Percentiles rank a stretch among this genome's conserved stretches.
These are phyloP conservation scores for Acrossocheilus wenchowensis DNA, from an alignment of 2,797 vertebrate genomes.

Conservation along the genomic window DNA sequence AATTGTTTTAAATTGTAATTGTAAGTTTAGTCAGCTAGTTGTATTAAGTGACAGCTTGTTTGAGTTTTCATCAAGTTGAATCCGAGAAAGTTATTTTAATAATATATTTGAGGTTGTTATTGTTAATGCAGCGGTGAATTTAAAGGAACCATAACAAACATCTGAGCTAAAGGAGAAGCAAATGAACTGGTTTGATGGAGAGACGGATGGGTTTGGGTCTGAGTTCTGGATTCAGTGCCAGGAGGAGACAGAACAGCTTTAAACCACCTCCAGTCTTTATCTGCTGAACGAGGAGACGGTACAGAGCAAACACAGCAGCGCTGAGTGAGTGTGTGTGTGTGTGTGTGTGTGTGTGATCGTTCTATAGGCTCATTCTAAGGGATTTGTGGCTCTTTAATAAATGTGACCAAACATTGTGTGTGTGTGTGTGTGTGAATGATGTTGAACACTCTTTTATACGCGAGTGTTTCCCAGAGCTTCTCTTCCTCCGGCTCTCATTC, in stretches of 20 bases:
- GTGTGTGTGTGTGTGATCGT: background rate
- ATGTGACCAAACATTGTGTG: conserved; percentile 66
- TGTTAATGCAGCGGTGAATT: background rate
- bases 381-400: conserved; percentile 77
- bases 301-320: conserved; percentile 66
- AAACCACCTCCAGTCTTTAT: conserved; percentile 70
- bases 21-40: too few relatives aligned
- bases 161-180: background rate
- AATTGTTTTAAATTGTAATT: too few relatives aligned
- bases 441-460: conserved; percentile 38
- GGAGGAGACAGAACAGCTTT: conserved; percentile 67
- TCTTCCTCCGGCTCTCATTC: conserved; percentile 9
- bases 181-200: background rate
- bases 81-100: background rate
- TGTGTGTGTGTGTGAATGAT: background rate
- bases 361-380: conserved; percentile 65
- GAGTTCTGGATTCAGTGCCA: conserved; percentile 64
- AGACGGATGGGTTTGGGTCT: conserved; percentile 1
- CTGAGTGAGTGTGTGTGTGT: background rate
- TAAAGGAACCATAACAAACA: background rate
- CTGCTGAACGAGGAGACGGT: conserved; percentile 71
- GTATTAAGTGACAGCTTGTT: background rate
- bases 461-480: conserved; percentile 11
- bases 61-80: background rate
- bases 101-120: background rate